Evolutionary conservation across 2,113 vertebrate species (phyloP).

Genomic region (cattle (Bos taurus)): ARS-UCD2.0 NC_037336.1:41988501-41989000

Average conservation of each 20-base stretch:
- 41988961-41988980: constrained; percentile 96
- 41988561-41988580: constrained; percentile 97
- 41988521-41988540: constrained; percentile 94
- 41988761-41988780: constrained; percentile 99
- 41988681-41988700: constrained; percentile 99
- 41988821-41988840: constrained; percentile 95
- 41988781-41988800: constrained; percentile 97
- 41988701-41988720: constrained; percentile 98
- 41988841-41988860: constrained; percentile 89
- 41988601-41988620: constrained; percentile 99
- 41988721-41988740: constrained; percentile 99
- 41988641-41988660: constrained; percentile 99
- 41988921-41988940: constrained; percentile 92
- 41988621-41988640: constrained; percentile 99
- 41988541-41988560: constrained; percentile 99
- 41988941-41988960: constrained; percentile 90
- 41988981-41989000: constrained; percentile 98
- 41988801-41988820: constrained; percentile 98
- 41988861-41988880: constrained; percentile 63
- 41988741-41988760: constrained; percentile 99
- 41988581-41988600: constrained; percentile 98
- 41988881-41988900: constrained; percentile 75
- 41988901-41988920: constrained; percentile 87
- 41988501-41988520: constrained; percentile 95
- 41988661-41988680: constrained; percentile 99